Percentiles rank a stretch among this genome's conserved stretches.
Conservation (phyloP, 2,888 invertebrate species). For the Sphaerophoria taeniata region DNA sequence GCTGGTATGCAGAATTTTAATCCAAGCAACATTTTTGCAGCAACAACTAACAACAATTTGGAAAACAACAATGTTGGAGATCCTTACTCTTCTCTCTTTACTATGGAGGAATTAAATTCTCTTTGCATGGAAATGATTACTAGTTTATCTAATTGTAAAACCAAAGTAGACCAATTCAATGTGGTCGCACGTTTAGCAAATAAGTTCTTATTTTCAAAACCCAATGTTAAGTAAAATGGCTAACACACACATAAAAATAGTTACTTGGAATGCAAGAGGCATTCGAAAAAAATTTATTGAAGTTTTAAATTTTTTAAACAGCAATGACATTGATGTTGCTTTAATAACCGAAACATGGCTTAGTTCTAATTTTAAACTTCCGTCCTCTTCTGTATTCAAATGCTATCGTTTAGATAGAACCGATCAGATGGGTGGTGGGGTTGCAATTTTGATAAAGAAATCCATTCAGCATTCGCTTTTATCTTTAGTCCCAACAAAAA, state of each 20-base stretch:
- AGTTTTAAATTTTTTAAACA: slow-evolving; percentile 13
- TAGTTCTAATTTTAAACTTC: slow-evolving; percentile 2
- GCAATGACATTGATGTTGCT: slow-evolving; percentile 23
- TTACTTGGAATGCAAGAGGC: slow-evolving; percentile 14
- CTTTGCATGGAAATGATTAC: slow-evolving; percentile 3
- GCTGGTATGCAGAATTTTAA: too few relatives aligned
- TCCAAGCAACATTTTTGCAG: too few relatives aligned
- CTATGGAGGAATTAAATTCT: neutral
- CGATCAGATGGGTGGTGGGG: neutral
- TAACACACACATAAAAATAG: slow-evolving; percentile 4
- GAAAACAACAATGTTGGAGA: neutral
- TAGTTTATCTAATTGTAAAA: slow-evolving; percentile 6
- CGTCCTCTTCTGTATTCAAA: slow-evolving; percentile 1
- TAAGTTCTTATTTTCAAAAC: neutral
- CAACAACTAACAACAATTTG: neutral
- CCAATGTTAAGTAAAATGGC: slow-evolving; percentile 6
- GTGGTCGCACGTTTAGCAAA: neutral
- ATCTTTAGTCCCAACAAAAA: neutral
- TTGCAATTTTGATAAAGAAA: slow-evolving; percentile 6
- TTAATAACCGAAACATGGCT: slow-evolving; percentile 33
- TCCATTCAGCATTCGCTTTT: slow-evolving; percentile 24
- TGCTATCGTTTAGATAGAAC: slow-evolving; percentile 24
- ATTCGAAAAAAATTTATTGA: slow-evolving; percentile 8
- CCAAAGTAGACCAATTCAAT: slow-evolving; percentile 21
- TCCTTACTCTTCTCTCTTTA: neutral